Conservation (phyloP, 2,113 vertebrate species). For the Tachysurus vachellii region DNA sequence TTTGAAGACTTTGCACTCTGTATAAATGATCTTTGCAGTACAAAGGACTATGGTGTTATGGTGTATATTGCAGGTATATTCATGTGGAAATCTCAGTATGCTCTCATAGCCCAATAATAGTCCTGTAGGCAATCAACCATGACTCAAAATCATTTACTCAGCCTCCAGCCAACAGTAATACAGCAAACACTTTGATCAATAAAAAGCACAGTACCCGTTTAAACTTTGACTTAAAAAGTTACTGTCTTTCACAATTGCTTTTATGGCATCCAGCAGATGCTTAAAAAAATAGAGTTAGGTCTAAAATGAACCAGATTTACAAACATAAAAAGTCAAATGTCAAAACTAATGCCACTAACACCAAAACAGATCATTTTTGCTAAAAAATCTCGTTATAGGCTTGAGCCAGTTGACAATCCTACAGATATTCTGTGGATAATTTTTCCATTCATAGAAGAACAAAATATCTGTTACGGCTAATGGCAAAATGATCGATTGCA, state of each 20-base stretch:
- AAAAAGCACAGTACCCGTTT: background rate
- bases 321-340: background rate
- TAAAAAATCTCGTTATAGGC: background rate
- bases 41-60: background rate
- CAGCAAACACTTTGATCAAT: background rate
- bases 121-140: background rate
- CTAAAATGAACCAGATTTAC: background rate
- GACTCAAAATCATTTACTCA: background rate
- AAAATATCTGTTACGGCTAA: background rate
- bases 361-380: background rate
- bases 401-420: background rate
- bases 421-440: background rate
- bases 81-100: background rate
- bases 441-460: background rate
- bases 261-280: background rate
- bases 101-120: background rate
- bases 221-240: background rate
- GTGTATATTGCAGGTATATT: background rate
- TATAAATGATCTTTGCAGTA: background rate
- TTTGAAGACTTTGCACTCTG: background rate
- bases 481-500: background rate
- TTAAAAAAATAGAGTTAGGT: background rate
- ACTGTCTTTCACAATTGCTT: background rate
- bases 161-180: background rate
- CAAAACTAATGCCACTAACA: too few species aligned